Percentiles rank a stretch among this genome's conserved stretches.
Evolutionary conservation across 2,113 vertebrate species (phyloP).

Genomic region (Microcebus lehilahytsara): DNA sequence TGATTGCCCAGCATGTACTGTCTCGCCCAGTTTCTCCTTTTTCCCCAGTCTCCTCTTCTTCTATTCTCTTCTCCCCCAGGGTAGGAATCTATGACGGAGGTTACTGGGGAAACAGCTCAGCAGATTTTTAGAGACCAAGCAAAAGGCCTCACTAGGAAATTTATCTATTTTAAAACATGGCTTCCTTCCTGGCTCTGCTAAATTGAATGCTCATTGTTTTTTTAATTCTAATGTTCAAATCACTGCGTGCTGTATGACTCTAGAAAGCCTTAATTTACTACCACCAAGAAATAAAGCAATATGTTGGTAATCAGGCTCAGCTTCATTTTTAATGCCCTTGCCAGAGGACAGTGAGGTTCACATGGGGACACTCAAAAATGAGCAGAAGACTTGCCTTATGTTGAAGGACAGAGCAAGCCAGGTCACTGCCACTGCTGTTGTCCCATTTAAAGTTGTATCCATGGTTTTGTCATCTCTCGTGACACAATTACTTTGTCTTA

Average conservation of each 20-base stretch:
- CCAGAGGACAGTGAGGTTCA: not conserved
- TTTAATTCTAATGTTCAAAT: conserved; percentile 84
- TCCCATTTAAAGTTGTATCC: not conserved
- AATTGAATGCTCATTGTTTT: conserved; percentile 80
- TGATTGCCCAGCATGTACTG: conserved; percentile 33
- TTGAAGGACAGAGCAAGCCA: not conserved
- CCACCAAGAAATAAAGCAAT: conserved; percentile 89
- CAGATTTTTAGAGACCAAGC: conserved; percentile 76
- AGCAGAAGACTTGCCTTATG: not conserved
- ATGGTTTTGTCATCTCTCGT: conserved; percentile 32
- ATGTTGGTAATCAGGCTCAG: conserved; percentile 80
- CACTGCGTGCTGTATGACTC: conserved; percentile 85
- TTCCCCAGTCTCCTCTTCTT: conserved; percentile 12
- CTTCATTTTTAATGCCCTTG: conserved; percentile 26
- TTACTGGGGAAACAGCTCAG: conserved; percentile 72
- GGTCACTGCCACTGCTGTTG: not conserved
- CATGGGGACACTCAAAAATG: not conserved
- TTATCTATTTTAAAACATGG: conserved; percentile 73
- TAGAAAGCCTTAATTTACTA: conserved; percentile 89
- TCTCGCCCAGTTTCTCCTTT: conserved; percentile 10
- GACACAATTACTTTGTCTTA: not conserved
- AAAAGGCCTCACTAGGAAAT: conserved; percentile 76
- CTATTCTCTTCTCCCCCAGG: conserved; percentile 29
- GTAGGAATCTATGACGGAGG: conserved; percentile 57
- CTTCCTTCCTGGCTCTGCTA: conserved; percentile 82